phyloP scores from a whole-genome alignment of 2,113 vertebrate genomes.

The Oxyruncus cristatus region DNA sequence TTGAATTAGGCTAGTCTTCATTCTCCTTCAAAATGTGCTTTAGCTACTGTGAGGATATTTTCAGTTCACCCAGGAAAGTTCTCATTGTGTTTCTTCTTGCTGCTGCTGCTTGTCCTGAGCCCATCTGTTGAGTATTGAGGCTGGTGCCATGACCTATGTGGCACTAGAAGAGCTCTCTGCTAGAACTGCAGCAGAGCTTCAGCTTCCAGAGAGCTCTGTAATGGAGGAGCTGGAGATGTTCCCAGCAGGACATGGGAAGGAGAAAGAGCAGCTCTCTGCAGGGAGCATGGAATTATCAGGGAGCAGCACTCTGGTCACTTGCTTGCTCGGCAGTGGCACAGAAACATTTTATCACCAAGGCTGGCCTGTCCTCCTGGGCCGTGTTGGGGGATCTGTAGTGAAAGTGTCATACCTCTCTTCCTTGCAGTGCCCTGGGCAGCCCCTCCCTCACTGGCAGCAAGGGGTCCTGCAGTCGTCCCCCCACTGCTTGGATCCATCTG shows the following conservation, averaged over 20 bases:
- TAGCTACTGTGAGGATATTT: neutral
- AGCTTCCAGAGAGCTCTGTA: neutral
- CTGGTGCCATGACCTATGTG: rapidly evolving
- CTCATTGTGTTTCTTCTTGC: neutral
- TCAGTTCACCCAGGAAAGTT: neutral
- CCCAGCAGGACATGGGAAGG: rapidly evolving
- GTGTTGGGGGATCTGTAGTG: rapidly evolving
- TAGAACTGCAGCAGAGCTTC: neutral
- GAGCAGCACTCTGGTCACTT: rapidly evolving
- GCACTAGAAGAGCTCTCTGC: neutral
- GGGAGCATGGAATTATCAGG: neutral
- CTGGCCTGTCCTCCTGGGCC: neutral
- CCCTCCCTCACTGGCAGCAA: neutral
- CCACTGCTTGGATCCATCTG: neutral
- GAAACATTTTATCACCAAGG: neutral
- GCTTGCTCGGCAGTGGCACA: no score
- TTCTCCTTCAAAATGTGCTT: neutral
- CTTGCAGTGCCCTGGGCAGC: neutral
- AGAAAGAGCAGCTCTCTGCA: neutral
- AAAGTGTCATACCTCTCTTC: neutral
- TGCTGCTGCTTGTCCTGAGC: neutral
- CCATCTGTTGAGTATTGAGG: rapidly evolving
- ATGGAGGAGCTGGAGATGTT: neutral
- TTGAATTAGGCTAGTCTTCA: neutral
- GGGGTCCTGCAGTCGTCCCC: neutral